These are phyloP conservation scores for Torymus tubicola DNA, from an alignment of 2,888 invertebrate species.

Conservation along the genomic window DNA sequence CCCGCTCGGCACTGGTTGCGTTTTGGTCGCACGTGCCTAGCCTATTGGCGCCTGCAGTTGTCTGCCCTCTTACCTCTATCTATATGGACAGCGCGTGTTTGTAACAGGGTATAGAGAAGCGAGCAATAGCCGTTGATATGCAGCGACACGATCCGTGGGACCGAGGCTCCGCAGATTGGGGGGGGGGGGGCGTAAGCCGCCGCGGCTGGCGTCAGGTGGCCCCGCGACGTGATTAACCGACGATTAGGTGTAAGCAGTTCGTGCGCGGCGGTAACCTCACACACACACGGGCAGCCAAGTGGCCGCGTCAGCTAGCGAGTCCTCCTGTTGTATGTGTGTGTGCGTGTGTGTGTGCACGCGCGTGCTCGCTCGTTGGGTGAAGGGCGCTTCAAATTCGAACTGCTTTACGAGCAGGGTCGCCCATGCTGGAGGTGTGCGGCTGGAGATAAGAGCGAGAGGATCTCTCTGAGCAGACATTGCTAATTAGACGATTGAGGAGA, in stretches of 20 bases:
- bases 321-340: not conserved
- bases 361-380: not conserved
- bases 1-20: not conserved
- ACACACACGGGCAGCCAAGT: too few species aligned
- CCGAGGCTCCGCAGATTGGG: not conserved
- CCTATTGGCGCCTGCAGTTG: too few species aligned
- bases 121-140: not conserved
- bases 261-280: too few species aligned
- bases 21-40: slow-evolving; percentile 1
- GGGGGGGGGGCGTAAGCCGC: not conserved
- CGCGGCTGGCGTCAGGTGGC: not conserved
- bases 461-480: slow-evolving; percentile 11
- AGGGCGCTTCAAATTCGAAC: slow-evolving; percentile 31
- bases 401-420: not conserved
- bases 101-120: not conserved
- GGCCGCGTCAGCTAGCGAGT: not conserved
- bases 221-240: slow-evolving; percentile 16
- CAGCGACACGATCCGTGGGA: not conserved
- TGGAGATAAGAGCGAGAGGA: not conserved
- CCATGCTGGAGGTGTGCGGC: not conserved
- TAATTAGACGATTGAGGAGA: slow-evolving; percentile 38
- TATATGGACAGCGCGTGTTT: not conserved
- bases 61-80: too few species aligned
- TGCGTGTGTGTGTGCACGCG: not conserved
- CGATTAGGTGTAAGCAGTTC: slow-evolving; percentile 21